A percentile compares a stretch with the other conserved stretches of the same genome.
Evolutionary conservation across 2,113 vertebrate species (phyloP).

Genomic region (Cottus gobio): DNA sequence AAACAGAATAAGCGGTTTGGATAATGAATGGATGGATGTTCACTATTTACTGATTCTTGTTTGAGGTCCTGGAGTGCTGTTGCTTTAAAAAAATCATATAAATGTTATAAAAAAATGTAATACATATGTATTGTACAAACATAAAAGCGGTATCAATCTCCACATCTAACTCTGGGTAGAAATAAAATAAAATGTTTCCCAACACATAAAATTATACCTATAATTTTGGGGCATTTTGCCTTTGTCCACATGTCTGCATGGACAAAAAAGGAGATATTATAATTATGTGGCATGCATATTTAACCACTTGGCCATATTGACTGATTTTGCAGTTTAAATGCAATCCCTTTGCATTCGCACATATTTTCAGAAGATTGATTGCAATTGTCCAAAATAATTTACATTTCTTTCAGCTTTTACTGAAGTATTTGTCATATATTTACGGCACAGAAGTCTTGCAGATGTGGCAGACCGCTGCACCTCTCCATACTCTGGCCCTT

Average conservation of each 20-base stretch:
- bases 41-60: background rate
- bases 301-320: background rate
- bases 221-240: background rate
- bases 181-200: background rate
- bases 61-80: background rate
- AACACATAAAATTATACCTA: background rate
- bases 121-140: background rate
- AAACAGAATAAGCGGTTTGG: too few relatives aligned
- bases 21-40: too few relatives aligned
- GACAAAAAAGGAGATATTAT: background rate
- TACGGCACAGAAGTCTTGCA: background rate
- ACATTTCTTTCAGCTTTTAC: constrained; percentile 6
- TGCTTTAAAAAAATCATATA: background rate
- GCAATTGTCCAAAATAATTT: background rate
- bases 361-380: background rate
- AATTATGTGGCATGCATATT: background rate
- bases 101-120: background rate
- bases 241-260: background rate
- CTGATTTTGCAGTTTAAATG: constrained; percentile 11
- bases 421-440: background rate
- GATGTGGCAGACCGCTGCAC: background rate
- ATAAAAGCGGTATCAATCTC: background rate
- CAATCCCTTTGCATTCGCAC: background rate
- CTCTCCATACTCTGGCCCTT: background rate
- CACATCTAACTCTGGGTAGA: background rate